Evolutionary conservation across 2,797 vertebrate genomes (phyloP).

Genomic region (Rhinoraja longicauda): DNA sequence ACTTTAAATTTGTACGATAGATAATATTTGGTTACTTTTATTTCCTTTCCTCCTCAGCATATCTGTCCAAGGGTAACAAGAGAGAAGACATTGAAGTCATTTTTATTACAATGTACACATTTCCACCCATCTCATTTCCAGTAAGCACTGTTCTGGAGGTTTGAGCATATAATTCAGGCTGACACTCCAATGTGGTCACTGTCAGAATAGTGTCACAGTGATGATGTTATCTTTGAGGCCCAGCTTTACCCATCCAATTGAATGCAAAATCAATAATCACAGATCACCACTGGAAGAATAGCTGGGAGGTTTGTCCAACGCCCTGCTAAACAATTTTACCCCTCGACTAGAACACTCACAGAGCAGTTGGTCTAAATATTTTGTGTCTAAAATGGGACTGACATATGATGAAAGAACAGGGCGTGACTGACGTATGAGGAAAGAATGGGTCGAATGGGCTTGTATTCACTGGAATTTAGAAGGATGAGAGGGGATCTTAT

Average conservation of each 20-base stretch:
- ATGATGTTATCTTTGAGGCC: not conserved
- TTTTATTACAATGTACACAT: not conserved
- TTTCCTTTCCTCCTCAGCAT: not conserved
- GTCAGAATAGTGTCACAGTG: not conserved
- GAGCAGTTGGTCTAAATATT: not conserved
- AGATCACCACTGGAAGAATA: not conserved
- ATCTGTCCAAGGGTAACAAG: not conserved
- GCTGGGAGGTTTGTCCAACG: not conserved
- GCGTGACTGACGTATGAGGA: too few species aligned
- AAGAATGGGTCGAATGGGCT: too few species aligned
- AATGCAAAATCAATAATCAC: not conserved
- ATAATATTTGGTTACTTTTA: not conserved
- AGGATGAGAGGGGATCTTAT: too few species aligned
- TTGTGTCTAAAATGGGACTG: too few species aligned
- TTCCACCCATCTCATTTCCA: not conserved
- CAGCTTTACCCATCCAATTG: not conserved
- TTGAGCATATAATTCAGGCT: not conserved
- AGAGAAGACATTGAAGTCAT: not conserved
- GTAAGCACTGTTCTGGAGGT: not conserved
- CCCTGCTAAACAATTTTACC: not conserved
- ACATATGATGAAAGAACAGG: too few species aligned
- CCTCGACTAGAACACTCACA: not conserved
- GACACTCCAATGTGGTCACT: not conserved
- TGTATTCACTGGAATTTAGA: too few species aligned
- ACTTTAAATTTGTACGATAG: not conserved